These are phyloP conservation scores for Syngnathus floridae DNA, from an alignment of 2,113 vertebrate species.

Conservation along the genomic window DNA sequence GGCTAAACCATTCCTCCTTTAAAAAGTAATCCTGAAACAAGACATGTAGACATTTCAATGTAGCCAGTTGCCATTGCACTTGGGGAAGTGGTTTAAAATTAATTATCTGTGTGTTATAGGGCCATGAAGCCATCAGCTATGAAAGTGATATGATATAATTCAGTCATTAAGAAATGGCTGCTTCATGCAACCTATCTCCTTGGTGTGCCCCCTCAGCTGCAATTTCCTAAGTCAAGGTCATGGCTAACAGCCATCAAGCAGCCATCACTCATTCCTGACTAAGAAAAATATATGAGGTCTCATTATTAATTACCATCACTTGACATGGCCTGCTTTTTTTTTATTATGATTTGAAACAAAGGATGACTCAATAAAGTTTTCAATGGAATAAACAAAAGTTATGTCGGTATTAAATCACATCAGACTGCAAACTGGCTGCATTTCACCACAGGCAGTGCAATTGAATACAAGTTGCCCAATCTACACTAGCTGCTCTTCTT, in stretches of 20 bases:
- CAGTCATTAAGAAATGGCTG: slow-evolving; percentile 47
- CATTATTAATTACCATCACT: slow-evolving; percentile 51
- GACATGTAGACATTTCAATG: slow-evolving; percentile 10
- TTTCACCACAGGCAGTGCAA: slow-evolving; percentile 45
- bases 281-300: slow-evolving; percentile 47
- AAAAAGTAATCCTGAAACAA: not conserved
- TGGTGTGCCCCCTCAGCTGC: slow-evolving; percentile 29
- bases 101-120: slow-evolving; percentile 27
- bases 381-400: slow-evolving; percentile 6
- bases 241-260: slow-evolving; percentile 43
- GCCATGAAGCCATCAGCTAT: slow-evolving; percentile 26
- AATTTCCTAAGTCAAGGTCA: slow-evolving; percentile 52
- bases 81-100: slow-evolving; percentile 21
- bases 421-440: slow-evolving; percentile 44
- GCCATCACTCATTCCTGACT: slow-evolving; percentile 46
- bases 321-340: slow-evolving; percentile 37
- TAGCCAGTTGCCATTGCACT: slow-evolving; percentile 13
- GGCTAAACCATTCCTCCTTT: not conserved
- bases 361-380: slow-evolving; percentile 41
- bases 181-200: slow-evolving; percentile 42
- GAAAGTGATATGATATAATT: slow-evolving; percentile 35
- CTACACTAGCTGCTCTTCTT: slow-evolving; percentile 43
- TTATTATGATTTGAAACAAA: slow-evolving; percentile 56
- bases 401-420: slow-evolving; percentile 30
- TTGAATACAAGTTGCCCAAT: slow-evolving; percentile 53